phyloP scores from a whole-genome alignment of 1,140 invertebrate species.

The Drosophila ficusphila region DNA sequence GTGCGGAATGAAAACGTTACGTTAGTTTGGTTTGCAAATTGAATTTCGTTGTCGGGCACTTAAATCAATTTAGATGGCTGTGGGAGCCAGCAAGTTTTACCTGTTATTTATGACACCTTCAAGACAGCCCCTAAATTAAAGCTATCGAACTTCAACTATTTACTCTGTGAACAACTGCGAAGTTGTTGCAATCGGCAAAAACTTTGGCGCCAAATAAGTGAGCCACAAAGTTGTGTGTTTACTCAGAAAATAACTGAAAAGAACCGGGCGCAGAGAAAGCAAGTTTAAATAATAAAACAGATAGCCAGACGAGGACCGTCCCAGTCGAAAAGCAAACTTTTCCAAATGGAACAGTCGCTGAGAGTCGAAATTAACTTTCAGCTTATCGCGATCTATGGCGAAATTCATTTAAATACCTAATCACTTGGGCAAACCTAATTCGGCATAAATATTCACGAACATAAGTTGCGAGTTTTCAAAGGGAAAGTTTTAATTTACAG shows the following conservation, averaged over 20 bases:
- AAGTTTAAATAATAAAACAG: slow-evolving; percentile 64
- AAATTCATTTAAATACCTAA: slow-evolving; percentile 37
- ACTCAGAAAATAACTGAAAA: slow-evolving; percentile 57
- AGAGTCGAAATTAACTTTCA: slow-evolving; percentile 24
- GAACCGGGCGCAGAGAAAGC: slow-evolving; percentile 19
- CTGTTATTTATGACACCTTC: slow-evolving; percentile 54
- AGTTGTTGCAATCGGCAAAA: slow-evolving; percentile 62
- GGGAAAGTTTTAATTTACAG: slow-evolving; percentile 23
- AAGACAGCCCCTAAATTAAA: slow-evolving; percentile 54
- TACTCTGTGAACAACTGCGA: slow-evolving; percentile 17
- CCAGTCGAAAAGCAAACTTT: slow-evolving; percentile 18
- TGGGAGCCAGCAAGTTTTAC: slow-evolving; percentile 15
- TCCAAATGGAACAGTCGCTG: slow-evolving; percentile 26
- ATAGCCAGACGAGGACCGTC: slow-evolving; percentile 25
- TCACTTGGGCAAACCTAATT: slow-evolving; percentile 27
- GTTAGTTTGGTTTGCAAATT: slow-evolving; percentile 48
- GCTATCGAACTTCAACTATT: slow-evolving; percentile 62
- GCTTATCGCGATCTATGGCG: slow-evolving; percentile 43
- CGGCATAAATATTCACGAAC: slow-evolving; percentile 22
- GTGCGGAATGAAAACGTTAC: slow-evolving; percentile 22
- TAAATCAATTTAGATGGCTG: slow-evolving; percentile 57
- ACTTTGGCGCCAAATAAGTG: slow-evolving; percentile 71
- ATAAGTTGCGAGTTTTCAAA: slow-evolving; percentile 17
- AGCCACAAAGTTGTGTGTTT: slow-evolving; percentile 56
- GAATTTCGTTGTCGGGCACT: slow-evolving; percentile 56